Evolutionary conservation across 2,113 vertebrate species (phyloP).

Genomic region (Anser brachyrhynchus): DNA sequence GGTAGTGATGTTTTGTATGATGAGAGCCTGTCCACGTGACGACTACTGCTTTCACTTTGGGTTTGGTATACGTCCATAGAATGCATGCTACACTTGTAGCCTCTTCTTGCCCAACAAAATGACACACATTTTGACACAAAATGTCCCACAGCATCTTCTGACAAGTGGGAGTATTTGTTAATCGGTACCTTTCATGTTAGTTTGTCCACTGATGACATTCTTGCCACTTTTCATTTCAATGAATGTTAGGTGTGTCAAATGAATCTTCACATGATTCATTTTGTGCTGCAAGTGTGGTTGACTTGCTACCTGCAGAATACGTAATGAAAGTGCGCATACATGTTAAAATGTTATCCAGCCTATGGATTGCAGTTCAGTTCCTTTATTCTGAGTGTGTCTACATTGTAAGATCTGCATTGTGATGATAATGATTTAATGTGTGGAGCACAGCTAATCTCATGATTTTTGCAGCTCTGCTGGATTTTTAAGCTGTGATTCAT

Average conservation of each 20-base stretch:
- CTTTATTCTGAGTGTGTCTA: neutral
- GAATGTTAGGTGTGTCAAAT: too few relatives aligned
- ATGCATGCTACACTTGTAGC: fast-evolving
- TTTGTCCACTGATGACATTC: neutral
- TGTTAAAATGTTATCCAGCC: neutral
- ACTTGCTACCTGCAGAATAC: neutral
- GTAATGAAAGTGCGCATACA: neutral
- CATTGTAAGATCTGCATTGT: neutral
- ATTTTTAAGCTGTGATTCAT: neutral
- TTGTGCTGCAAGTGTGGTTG: neutral
- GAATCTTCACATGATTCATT: neutral
- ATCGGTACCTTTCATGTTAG: neutral
- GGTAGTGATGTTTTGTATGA: neutral
- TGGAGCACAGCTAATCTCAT: neutral
- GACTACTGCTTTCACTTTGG: neutral
- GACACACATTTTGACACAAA: too few relatives aligned
- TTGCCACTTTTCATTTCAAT: neutral
- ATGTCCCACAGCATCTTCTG: neutral
- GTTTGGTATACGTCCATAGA: neutral
- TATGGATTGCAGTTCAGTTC: neutral
- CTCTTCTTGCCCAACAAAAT: neutral
- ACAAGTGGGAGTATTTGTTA: neutral
- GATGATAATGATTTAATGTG: neutral
- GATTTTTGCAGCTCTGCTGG: neutral
- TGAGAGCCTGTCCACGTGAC: too few relatives aligned